These are phyloP conservation scores for Noctilio leporinus DNA, from an alignment of 2,113 vertebrate species.

Conservation along the genomic window DNA sequence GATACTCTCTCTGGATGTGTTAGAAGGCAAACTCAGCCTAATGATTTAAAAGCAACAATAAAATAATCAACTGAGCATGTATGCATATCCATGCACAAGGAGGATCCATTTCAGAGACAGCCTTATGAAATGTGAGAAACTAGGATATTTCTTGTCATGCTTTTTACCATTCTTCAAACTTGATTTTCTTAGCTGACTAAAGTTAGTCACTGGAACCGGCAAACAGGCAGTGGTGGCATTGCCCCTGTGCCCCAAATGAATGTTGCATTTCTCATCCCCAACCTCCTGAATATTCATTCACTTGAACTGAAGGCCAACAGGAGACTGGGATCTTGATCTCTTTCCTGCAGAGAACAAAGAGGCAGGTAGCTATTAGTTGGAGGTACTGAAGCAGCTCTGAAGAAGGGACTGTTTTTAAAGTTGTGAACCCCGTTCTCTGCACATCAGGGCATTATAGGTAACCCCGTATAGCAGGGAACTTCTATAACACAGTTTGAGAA, in stretches of 20 bases:
- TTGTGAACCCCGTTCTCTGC: neutral
- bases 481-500: too few relatives aligned
- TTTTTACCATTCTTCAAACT: neutral
- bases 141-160: neutral
- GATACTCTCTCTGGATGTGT: slow-evolving; percentile 63
- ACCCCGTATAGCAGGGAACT: too few relatives aligned
- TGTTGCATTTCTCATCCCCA: neutral
- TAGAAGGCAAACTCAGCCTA: slow-evolving; percentile 60
- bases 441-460: neutral
- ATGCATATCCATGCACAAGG: neutral
- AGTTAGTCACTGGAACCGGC: neutral
- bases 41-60: slow-evolving; percentile 58
- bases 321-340: neutral
- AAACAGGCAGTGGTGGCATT: neutral
- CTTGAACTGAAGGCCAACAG: neutral
- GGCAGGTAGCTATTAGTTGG: neutral
- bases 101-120: slow-evolving; percentile 6
- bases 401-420: neutral
- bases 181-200: neutral
- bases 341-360: slow-evolving; percentile 12
- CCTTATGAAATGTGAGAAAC: neutral
- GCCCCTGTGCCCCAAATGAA: neutral
- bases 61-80: neutral
- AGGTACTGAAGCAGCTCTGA: neutral
- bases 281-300: neutral